Base-by-base conservation (phyloP, 2,113 vertebrate genomes). In the Gavialis gangeticus region DNA sequence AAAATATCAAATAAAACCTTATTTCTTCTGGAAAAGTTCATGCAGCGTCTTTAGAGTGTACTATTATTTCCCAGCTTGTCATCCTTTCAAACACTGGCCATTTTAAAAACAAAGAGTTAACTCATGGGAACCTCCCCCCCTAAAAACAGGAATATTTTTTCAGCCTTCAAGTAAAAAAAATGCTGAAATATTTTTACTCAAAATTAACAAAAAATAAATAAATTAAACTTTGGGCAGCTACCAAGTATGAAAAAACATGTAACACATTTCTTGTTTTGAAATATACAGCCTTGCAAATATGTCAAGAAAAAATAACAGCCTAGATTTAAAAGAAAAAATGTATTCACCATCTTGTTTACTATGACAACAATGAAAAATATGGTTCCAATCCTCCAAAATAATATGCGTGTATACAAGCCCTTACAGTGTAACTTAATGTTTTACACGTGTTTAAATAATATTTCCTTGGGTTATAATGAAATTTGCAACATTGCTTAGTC, bases 21-120 rank as follows among this genome's bases (percentile, higher is more conserved):
- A 24, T 55, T 94, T 87, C 27, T 79, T 57, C 69, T 73, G 25
- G 73, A 87, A 94, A 96, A 90, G 86, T 59, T 16, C 46, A 85
- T 7, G 7, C 86, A 78, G 21, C 90, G 80, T 82, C 79, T 62
- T 82, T 84, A 90, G 75, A 2, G 9, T 87, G 13, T 60, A 69
- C 21, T 87, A 75, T 21, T 87, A 75, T 21, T 96, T 71, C 25
- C 30, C 78, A 22, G 54, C 34, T 11, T 2, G 8, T 17, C 55
- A 30, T 76, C 46, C 54, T 82, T 91, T 84, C 14, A 73, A 93
- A 77, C 19, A 85, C 1, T 0, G 0, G 19, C 17, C 9, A 64
- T 79, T 93, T 91, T 85, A 77, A 85, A 57, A 16, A 3, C 6
- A 89, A 34, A 7, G 28, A 63, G 19, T 64, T 76, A 46, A 54